phyloP scores from a whole-genome alignment of 2,113 vertebrate genomes.

The Rhodinocichla rosea region DNA sequence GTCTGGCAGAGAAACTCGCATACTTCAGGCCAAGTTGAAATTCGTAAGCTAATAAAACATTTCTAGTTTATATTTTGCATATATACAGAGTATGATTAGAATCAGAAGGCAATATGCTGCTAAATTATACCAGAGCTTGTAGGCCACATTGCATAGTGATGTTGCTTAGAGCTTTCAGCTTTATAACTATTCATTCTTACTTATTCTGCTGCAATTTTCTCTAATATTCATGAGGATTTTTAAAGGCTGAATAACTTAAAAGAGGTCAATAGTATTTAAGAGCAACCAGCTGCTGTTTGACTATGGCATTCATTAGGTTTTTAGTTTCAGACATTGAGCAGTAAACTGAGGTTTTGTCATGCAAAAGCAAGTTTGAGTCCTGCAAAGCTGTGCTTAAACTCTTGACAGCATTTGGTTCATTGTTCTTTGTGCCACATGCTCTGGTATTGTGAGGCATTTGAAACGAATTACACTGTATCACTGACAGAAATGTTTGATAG shows the following conservation, averaged over 20 bases:
- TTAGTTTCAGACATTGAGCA: neutral
- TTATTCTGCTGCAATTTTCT: neutral
- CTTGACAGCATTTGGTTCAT: neutral
- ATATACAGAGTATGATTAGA: neutral
- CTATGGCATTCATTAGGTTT: neutral
- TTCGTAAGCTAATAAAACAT: neutral
- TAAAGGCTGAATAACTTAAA: neutral
- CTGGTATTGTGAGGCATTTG: neutral
- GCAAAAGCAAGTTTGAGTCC: neutral
- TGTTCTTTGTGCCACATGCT: fast-evolving
- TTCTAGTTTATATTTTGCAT: neutral
- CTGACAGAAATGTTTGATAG: neutral
- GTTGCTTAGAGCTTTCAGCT: neutral
- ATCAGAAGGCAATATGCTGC: neutral
- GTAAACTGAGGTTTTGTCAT: neutral
- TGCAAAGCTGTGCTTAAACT: neutral
- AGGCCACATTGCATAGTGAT: neutral
- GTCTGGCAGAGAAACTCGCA: neutral
- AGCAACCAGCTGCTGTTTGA: neutral
- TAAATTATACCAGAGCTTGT: neutral
- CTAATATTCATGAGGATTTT: neutral
- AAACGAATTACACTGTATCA: neutral
- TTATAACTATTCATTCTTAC: neutral
- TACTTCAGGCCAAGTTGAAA: neutral
- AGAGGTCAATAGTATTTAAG: neutral